Evolutionary conservation across 2,888 invertebrate species (phyloP), one percentile per base, ranked within the genome.

Genomic region (Thysanoteuthis rhombus): DNA sequence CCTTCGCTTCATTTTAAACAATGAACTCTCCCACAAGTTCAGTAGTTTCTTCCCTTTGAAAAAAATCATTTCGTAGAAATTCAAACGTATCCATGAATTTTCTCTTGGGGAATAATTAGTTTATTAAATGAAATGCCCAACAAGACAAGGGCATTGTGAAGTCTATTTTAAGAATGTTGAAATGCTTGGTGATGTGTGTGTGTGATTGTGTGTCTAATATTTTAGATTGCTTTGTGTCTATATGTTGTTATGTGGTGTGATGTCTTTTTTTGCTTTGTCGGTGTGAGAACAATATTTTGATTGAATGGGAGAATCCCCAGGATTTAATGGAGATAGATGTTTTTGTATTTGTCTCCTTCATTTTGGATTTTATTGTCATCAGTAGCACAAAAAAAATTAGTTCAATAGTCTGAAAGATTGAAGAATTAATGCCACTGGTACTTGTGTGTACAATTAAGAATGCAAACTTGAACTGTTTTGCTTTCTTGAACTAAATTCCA

Each of bases 211-310:
- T n/a, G 45, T 45, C 16, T 10, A 45, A 45, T 45, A 45, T 45
- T 28, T 58, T 58, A 58, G 58, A 32, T 75, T 75, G 75, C 75
- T 75, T 36, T 75, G 16, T n/a, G 75, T 75, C n/a, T 75, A 16
- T 75, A 75, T 75, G n/a, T 75, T 75, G n/a, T 75, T 75, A 75
- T 75, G 75, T 75, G n/a, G n/a, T 58, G 58, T n/a, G n/a, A 75
- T n/a, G 75, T 75, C 75, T 3, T 36, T 16, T 75, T 52, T 75
- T 75, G 75, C 75, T 75, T n/a, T 75, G 75, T 75, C 10, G 36
- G n/a, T 75, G 75, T 75, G 75, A 8, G 36, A 75, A 75, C 16
- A 75, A 75, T 75, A 75, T 75, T n/a, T 75, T 75, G 8, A 75
- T 36, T 75, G 12, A 75, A 75, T n/a, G 16, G 75, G 75, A 75